Evolutionary conservation across 1,140 invertebrate species (phyloP), one percentile per base, ranked within the genome.

Genomic region (Idris sp.): DNA sequence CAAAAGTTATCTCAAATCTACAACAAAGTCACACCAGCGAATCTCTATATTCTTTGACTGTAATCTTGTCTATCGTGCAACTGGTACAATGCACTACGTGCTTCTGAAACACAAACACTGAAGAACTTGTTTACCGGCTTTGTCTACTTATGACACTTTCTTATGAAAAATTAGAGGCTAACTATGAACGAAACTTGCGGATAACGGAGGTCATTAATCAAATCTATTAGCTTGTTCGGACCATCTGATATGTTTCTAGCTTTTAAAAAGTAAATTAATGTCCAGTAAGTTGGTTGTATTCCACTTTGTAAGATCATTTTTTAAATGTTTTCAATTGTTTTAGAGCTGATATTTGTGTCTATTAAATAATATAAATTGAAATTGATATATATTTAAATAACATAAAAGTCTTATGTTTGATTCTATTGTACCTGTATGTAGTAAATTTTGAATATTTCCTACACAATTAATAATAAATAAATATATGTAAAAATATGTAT

Each of bases 191-290:
- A 61, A 62, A 49, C 49, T 33, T 36, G n/a, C n/a, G 48, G 53
- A 62, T 72, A 72, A 62, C 41, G 28, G 40, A 49, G 7, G 26
- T 40, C 49, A 72, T 72, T 72, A 72, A 72, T 72, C 68, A 72
- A 26, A 62, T 36, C 40, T 72, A 72, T 72, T 59, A 69, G 14
- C 14, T 7, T 16, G 22, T 3, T 11, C 11, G 10, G 28, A 53
- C 14, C 65, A 59, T 69, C 65, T 59, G 54, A 46, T 69, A 36
- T 30, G 18, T 36, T 65, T 46, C 10, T 58, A 41, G 6, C 36
- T 31, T 44, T 54, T 65, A 19, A 35, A 44, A 65, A 46, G 38
- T 46, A 40, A 65, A 65, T 46, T 54, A 54, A 43, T 11, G 8
- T 1, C 18, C 14, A 2, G 30, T 25, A 35, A 41, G 25, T 43